Conservation (phyloP, 1,140 invertebrate species). For the Magallana gigas region DNA sequence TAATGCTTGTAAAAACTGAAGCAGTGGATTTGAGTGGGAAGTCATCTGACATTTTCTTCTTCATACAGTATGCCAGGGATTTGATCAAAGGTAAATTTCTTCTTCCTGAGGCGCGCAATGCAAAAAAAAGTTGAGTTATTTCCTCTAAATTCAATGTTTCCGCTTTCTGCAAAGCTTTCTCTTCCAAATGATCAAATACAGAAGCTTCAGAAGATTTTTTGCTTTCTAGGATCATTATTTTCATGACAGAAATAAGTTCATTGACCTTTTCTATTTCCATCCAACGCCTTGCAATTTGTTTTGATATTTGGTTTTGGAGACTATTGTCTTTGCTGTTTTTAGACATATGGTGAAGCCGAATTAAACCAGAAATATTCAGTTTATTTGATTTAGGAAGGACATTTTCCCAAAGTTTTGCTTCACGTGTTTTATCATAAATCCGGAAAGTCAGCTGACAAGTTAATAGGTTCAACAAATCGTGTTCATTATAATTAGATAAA, state of each 20-base stretch:
- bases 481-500: neutral
- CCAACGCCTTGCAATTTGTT: neutral
- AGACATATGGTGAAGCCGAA: neutral
- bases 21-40: neutral
- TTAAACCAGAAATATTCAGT: neutral
- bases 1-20: neutral
- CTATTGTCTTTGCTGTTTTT: neutral
- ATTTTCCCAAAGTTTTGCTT: neutral
- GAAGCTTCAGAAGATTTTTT: neutral
- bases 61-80: neutral
- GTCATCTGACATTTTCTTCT: neutral
- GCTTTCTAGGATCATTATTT: conserved; percentile 3
- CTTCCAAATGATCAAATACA: neutral
- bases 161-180: conserved; percentile 10
- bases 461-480: neutral
- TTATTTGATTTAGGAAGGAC: neutral
- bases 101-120: neutral
- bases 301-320: neutral
- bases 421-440: neutral
- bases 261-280: neutral
- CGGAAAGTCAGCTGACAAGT: neutral
- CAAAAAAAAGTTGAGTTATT: neutral
- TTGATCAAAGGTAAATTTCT: conserved; percentile 20
- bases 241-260: neutral
- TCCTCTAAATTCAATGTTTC: neutral